Percentiles rank a stretch among this genome's conserved stretches.
Evolutionary conservation across 2,888 invertebrate species (phyloP).

Genomic region (Scelioninae gen. 1): DNA sequence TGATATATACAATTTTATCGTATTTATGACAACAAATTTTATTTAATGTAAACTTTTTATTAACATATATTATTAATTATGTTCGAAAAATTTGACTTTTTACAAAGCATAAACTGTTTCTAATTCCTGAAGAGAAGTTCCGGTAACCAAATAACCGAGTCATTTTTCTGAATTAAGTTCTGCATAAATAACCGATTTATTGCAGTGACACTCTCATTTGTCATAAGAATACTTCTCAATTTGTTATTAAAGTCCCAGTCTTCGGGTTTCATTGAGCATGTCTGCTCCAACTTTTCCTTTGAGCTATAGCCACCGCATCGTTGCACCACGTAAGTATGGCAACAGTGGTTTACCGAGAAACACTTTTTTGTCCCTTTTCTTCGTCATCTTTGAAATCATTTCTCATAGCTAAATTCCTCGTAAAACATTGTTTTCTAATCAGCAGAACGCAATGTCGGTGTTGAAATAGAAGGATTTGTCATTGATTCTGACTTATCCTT

Average conservation of each 20-base stretch:
- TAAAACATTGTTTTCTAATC: not conserved
- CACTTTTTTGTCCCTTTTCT: not conserved
- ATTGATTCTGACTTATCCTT: conserved; percentile 12
- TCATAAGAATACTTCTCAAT: conserved; percentile 7
- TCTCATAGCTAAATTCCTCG: not conserved
- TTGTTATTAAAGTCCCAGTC: not conserved
- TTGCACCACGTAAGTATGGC: conserved; percentile 4
- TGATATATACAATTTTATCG: too few species aligned
- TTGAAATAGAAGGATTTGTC: not conserved
- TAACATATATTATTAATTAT: too few species aligned
- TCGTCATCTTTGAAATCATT: conserved; percentile 6
- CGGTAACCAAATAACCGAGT: too few species aligned
- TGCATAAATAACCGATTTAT: conserved; percentile 1
- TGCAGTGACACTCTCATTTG: conserved; percentile 7
- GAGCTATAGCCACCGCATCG: not conserved
- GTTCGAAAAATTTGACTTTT: not conserved
- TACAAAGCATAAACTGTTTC: not conserved
- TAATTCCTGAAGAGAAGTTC: not conserved
- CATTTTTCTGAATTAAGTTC: conserved; percentile 26
- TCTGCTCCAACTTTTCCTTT: conserved; percentile 12
- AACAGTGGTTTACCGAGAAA: conserved; percentile 26
- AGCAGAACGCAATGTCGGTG: not conserved
- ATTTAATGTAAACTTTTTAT: too few species aligned
- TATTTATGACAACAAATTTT: too few species aligned
- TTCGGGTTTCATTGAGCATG: conserved; percentile 19